phyloP scores from a whole-genome alignment of 2,797 vertebrate species.

The Triplophysa yarkandensis region DNA sequence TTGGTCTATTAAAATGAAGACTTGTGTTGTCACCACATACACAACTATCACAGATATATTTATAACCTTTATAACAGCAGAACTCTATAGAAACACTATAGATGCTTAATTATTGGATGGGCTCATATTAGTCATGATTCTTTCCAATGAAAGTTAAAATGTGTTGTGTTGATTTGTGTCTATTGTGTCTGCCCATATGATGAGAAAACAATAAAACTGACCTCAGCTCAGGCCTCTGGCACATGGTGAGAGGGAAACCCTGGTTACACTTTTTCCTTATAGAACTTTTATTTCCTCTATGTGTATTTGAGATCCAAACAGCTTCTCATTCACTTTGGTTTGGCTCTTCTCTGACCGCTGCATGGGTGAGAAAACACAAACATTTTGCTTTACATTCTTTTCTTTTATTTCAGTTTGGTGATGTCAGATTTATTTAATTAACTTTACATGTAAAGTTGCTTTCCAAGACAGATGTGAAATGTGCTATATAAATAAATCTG shows the following conservation, averaged over 20 bases:
- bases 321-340: background rate
- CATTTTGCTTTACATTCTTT: background rate
- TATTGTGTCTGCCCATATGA: background rate
- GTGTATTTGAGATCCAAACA: background rate
- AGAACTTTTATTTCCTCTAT: conserved; percentile 12
- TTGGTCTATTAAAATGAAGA: too few species aligned
- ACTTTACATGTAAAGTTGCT: too few species aligned
- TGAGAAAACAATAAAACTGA: background rate
- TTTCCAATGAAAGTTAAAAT: background rate
- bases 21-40: background rate
- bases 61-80: background rate
- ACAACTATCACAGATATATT: too few species aligned
- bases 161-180: background rate
- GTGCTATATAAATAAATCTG: too few species aligned
- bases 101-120: background rate
- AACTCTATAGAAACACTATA: background rate
- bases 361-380: background rate
- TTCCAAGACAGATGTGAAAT: too few species aligned
- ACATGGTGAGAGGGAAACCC: background rate
- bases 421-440: too few species aligned
- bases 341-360: background rate
- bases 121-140: background rate
- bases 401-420: too few species aligned
- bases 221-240: background rate
- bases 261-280: conserved; percentile 37